Percentiles rank a stretch among this genome's conserved stretches.
Evolutionary conservation across 1,140 invertebrate genomes (phyloP).

Genomic region (Orchestia grillus): DNA sequence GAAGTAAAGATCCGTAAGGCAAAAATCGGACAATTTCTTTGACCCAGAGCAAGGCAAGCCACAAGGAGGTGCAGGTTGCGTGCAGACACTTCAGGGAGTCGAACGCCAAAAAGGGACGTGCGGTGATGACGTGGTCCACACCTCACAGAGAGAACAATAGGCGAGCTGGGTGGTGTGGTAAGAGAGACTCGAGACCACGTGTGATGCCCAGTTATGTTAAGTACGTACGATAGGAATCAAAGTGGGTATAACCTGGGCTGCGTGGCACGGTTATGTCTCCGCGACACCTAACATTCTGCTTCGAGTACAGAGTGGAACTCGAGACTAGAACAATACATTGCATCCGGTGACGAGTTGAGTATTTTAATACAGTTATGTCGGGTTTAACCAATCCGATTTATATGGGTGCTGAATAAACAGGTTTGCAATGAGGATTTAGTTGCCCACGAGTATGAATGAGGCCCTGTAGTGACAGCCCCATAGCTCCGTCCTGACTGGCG

Average conservation of each 20-base stretch:
- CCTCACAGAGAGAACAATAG: slow-evolving; percentile 27
- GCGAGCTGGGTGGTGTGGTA: slow-evolving; percentile 42
- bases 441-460: not conserved
- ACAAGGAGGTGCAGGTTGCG: slow-evolving; percentile 31
- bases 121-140: slow-evolving; percentile 18
- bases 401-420: not conserved
- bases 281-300: not conserved
- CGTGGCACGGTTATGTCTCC: not conserved
- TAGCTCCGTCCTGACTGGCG: no score
- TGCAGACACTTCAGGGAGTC: slow-evolving; percentile 26
- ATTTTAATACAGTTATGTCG: not conserved
- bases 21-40: not conserved
- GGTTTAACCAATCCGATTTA: not conserved
- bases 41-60: not conserved
- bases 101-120: not conserved
- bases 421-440: not conserved
- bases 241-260: not conserved
- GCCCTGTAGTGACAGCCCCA: not conserved
- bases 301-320: not conserved
- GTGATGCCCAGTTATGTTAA: not conserved
- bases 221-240: not conserved
- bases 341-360: not conserved
- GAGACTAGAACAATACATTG: not conserved
- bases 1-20: not conserved
- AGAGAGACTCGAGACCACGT: not conserved